phyloP scores from a whole-genome alignment of 2,888 invertebrate species.

The Lithophane ornitopus region DNA sequence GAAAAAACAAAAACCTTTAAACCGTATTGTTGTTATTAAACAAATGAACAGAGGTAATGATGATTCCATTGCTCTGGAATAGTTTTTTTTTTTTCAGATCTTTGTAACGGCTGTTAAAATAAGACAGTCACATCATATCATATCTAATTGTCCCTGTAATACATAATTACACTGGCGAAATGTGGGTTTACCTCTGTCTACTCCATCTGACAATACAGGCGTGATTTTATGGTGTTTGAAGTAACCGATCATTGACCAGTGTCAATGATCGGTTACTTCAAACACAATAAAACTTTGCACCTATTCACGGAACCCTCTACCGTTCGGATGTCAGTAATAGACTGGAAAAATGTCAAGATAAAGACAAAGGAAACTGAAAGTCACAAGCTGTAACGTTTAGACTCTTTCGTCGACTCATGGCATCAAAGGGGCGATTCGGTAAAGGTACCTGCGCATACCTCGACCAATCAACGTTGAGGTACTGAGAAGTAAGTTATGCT shows the following conservation, averaged over 20 bases:
- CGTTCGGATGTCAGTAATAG: conserved; percentile 36
- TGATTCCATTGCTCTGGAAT: not conserved
- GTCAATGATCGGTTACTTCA: too few relatives aligned
- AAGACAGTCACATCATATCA: not conserved
- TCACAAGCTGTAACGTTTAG: conserved; percentile 20
- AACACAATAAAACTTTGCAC: not conserved
- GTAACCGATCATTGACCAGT: not conserved
- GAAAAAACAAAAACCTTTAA: too few relatives aligned
- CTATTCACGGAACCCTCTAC: conserved; percentile 6
- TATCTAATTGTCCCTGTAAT: not conserved
- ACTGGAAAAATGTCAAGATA: conserved; percentile 32
- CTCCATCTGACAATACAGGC: not conserved
- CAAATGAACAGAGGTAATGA: conserved; percentile 7
- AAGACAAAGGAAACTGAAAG: conserved; percentile 42
- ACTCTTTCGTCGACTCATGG: conserved; percentile 47
- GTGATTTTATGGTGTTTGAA: not conserved
- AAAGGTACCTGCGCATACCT: conserved; percentile 3
- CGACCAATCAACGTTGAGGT: conserved; percentile 35
- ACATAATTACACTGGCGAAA: not conserved
- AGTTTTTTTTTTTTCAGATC: not conserved
- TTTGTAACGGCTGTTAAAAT: not conserved
- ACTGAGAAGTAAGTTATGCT: conserved; percentile 32
- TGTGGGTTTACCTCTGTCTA: not conserved
- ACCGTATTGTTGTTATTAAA: conserved; percentile 3
- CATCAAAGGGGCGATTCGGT: conserved; percentile 25